phyloP scores from a whole-genome alignment of 2,113 vertebrate genomes.

The Phodopus roborovskii region DNA sequence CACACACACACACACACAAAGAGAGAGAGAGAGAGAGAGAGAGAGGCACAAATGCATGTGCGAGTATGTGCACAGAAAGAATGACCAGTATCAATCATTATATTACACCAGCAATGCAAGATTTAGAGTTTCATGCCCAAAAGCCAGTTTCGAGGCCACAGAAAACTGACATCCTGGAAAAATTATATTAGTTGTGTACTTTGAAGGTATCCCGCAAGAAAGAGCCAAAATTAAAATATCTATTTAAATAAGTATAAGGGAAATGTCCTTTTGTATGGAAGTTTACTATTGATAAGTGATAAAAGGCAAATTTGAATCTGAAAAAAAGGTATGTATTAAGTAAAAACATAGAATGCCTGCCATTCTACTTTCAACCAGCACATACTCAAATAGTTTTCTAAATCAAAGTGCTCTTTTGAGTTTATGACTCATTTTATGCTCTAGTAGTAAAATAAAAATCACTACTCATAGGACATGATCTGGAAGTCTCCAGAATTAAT shows the following conservation, averaged over 20 bases:
- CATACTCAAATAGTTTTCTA: neutral
- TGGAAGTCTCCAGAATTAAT: neutral
- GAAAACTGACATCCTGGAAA: conserved; percentile 26
- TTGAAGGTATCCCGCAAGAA: neutral
- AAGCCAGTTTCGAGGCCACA: neutral
- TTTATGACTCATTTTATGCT: conserved; percentile 14
- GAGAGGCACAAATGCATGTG: too few relatives aligned
- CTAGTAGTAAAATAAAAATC: conserved; percentile 1
- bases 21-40: too few relatives aligned
- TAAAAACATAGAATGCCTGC: neutral
- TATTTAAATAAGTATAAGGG: conserved; percentile 19
- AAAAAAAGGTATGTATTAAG: neutral
- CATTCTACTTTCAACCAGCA: conserved; percentile 1
- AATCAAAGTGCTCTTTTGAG: neutral
- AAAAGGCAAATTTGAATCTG: conserved; percentile 15
- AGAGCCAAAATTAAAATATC: neutral
- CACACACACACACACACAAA: neutral
- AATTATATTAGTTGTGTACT: neutral
- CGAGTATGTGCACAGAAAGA: neutral
- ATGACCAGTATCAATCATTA: neutral
- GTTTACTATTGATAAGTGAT: neutral
- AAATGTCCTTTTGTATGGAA: neutral
- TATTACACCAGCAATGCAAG: conserved; percentile 41
- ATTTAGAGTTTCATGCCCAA: neutral
- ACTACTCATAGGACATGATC: neutral